These are phyloP conservation scores for Sapayoa aenigma DNA, from an alignment of 2,113 vertebrate species.

Conservation along the genomic window DNA sequence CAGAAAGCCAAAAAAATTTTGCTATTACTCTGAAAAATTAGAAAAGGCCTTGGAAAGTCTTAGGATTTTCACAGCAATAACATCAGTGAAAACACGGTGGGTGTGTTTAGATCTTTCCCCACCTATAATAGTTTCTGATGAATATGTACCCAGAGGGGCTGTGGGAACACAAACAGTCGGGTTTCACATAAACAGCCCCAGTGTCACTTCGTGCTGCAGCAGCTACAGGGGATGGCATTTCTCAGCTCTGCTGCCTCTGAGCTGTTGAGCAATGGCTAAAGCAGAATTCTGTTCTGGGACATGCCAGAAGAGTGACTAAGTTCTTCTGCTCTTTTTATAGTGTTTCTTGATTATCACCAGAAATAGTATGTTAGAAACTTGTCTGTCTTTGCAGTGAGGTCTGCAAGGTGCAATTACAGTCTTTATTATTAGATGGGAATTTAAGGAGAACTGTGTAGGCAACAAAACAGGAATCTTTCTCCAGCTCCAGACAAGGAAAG, in stretches of 20 bases:
- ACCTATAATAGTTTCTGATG: background rate
- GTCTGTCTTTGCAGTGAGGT: background rate
- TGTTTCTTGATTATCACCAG: background rate
- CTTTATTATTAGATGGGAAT: background rate
- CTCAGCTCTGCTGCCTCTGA: background rate
- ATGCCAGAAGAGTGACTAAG: background rate
- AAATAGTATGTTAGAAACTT: background rate
- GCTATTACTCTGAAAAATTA: background rate
- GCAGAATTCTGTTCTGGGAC: background rate
- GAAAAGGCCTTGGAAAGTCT: background rate
- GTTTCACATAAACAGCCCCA: background rate
- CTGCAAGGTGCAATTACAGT: background rate
- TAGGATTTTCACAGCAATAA: background rate
- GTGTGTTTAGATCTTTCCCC: background rate
- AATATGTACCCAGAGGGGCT: background rate
- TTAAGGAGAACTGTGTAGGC: background rate
- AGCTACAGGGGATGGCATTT: background rate
- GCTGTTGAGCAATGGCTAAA: background rate
- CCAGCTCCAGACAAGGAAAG: background rate
- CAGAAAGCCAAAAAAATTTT: background rate
- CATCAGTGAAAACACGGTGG: background rate
- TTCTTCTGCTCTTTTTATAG: background rate
- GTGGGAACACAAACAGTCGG: background rate
- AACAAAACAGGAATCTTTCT: background rate
- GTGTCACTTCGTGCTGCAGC: background rate